Conservation (phyloP, 2,888 invertebrate genomes). For the Trichopria drosophilae region DNA sequence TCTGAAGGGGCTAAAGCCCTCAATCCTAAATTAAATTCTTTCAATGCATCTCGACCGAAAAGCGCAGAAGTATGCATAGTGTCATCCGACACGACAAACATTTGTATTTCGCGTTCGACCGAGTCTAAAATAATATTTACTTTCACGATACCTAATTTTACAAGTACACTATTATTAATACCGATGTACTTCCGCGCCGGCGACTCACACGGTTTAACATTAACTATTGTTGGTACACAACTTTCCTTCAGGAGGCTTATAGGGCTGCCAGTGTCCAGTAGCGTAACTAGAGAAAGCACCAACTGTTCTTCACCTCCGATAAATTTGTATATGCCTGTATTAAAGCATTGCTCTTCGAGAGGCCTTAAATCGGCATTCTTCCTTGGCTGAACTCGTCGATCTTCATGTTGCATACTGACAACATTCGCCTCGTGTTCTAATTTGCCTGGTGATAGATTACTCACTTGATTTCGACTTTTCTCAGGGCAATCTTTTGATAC, state of each 20-base stretch:
- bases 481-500: background rate
- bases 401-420: no score
- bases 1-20: background rate
- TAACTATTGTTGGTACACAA: background rate
- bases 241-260: slow-evolving; percentile 4
- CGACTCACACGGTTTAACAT: background rate
- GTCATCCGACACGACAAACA: slow-evolving; percentile 1
- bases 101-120: background rate
- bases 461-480: no score
- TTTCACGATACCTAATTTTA: background rate
- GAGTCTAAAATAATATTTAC: background rate
- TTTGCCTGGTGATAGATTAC: background rate
- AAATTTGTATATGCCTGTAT: no score
- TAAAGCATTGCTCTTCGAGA: no score
- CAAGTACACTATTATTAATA: slow-evolving; percentile 10
- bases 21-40: slow-evolving; percentile 1
- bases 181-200: background rate
- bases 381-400: background rate
- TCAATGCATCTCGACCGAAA: background rate
- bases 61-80: slow-evolving; percentile 15
- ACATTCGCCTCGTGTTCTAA: background rate
- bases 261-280: background rate
- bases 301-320: background rate
- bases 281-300: background rate
- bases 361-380: background rate